phyloP scores from a whole-genome alignment of 2,888 invertebrate genomes.

The Leucozona laternaria region DNA sequence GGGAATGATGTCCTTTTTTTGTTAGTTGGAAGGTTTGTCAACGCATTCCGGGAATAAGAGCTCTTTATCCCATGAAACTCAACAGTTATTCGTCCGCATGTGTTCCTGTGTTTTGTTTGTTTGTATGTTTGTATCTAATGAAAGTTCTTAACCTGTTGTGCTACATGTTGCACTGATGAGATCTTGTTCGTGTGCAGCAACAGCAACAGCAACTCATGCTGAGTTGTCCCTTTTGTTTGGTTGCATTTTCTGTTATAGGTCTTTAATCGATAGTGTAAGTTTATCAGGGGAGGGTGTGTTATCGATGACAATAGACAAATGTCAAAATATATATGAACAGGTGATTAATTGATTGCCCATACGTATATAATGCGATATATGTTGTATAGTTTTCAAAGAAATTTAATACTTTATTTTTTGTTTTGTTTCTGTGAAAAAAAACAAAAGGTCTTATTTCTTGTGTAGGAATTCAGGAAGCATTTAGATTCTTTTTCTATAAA shows the following conservation, averaged over 20 bases:
- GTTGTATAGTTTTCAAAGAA: constrained; percentile 52
- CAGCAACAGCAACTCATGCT: constrained; percentile 66
- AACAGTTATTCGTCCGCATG: constrained; percentile 48
- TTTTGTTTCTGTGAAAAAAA: constrained; percentile 25
- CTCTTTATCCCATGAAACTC: constrained; percentile 46
- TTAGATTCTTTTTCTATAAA: neutral
- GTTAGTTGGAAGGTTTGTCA: constrained; percentile 55
- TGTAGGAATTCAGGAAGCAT: constrained; percentile 40
- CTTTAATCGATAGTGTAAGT: constrained; percentile 64
- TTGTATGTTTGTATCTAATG: constrained; percentile 5
- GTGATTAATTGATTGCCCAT: constrained; percentile 66
- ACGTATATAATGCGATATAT: neutral
- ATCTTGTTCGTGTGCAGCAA: constrained; percentile 51
- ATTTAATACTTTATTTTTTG: constrained; percentile 58
- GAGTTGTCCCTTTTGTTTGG: constrained; percentile 52
- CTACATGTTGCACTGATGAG: constrained; percentile 53
- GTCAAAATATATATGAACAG: constrained; percentile 73
- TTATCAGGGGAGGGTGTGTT: constrained; percentile 63
- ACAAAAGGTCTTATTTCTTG: constrained; percentile 7
- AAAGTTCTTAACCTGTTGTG: constrained; percentile 67
- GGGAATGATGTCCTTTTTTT: constrained; percentile 63
- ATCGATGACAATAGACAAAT: constrained; percentile 69
- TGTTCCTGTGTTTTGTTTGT: constrained; percentile 14
- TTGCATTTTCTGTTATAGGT: constrained; percentile 53
- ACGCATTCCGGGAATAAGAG: constrained; percentile 67